phyloP scores from a whole-genome alignment of 1,140 invertebrate genomes.

The Panagrolaimus sp. region DNA sequence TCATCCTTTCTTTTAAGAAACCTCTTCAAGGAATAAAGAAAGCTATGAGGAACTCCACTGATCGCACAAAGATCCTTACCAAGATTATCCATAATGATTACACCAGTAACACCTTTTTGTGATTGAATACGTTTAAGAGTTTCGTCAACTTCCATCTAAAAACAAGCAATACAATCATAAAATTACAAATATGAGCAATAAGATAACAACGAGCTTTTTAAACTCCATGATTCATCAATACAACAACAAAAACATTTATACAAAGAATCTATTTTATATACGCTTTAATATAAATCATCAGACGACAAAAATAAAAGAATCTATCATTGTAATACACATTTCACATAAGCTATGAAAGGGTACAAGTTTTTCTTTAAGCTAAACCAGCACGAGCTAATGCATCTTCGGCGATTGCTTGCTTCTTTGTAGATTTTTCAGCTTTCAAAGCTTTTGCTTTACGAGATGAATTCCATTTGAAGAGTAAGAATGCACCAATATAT shows the following conservation, averaged over 20 bases:
- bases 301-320: background rate
- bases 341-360: conserved; percentile 62
- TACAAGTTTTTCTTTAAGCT: background rate
- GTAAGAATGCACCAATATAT: conserved; percentile 43
- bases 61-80: too few species aligned
- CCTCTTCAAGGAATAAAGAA: too few species aligned
- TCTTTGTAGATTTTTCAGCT: background rate
- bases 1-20: too few species aligned
- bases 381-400: background rate
- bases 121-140: conserved; percentile 88
- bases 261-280: background rate
- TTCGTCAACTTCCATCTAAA: conserved; percentile 79
- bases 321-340: conserved; percentile 69
- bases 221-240: background rate
- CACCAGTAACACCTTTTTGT: conserved; percentile 90
- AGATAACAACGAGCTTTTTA: background rate
- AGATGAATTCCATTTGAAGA: conserved; percentile 43
- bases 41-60: too few species aligned
- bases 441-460: conserved; percentile 27
- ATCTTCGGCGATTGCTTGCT: background rate
- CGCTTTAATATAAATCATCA: background rate
- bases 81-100: conserved; percentile 90
- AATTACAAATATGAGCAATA: too few species aligned
- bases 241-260: background rate
- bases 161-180: background rate